Evolutionary conservation across 2,113 vertebrate species (phyloP).

Genomic region (Gambusia holbrooki): DNA sequence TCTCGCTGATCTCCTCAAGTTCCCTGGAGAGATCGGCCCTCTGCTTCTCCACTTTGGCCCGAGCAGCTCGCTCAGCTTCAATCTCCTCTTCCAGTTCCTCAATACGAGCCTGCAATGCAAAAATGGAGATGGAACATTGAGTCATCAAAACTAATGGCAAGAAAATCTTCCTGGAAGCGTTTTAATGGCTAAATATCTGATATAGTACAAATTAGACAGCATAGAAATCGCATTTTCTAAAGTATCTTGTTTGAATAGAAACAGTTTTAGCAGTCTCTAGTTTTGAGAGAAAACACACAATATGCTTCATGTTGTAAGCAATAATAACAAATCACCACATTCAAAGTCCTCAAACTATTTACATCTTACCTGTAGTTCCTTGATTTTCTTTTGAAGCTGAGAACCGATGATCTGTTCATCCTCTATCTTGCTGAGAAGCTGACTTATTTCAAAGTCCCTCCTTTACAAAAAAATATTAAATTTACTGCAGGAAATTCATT

Average conservation of each 20-base stretch:
- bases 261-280: background rate
- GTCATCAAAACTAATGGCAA: background rate
- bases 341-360: background rate
- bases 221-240: background rate
- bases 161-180: background rate
- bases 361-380: slow-evolving; percentile 81
- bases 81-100: slow-evolving; percentile 89
- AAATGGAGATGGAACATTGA: background rate
- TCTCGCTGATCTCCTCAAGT: slow-evolving; percentile 88
- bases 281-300: background rate
- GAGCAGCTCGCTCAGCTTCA: slow-evolving; percentile 85
- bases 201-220: background rate
- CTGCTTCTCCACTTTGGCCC: slow-evolving; percentile 88
- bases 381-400: slow-evolving; percentile 88
- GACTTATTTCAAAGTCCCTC: slow-evolving; percentile 88
- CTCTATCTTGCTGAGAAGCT: slow-evolving; percentile 85
- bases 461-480: slow-evolving; percentile 50
- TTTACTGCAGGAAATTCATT: background rate
- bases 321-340: background rate
- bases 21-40: slow-evolving; percentile 87
- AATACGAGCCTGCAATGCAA: slow-evolving; percentile 72
- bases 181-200: too few species aligned
- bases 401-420: slow-evolving; percentile 81
- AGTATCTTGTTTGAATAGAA: background rate
- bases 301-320: background rate